Conservation (phyloP, 2,888 invertebrate species). For the Cantharis lateralis region DNA sequence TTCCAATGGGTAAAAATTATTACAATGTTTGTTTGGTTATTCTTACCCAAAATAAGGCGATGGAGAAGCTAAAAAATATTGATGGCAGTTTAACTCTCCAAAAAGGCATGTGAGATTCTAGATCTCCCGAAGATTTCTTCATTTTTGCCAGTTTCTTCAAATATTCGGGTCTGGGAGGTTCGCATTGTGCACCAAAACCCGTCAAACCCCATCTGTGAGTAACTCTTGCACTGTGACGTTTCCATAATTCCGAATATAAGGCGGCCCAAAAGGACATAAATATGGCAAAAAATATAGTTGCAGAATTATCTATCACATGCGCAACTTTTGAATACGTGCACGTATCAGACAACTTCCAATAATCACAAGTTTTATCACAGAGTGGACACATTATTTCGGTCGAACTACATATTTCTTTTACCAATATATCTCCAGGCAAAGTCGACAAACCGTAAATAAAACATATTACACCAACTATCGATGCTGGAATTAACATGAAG, state of each 20-base stretch:
- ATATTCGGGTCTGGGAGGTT: constrained; percentile 80
- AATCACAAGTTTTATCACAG: constrained; percentile 77
- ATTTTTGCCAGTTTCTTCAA: constrained; percentile 64
- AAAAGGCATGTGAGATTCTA: constrained; percentile 76
- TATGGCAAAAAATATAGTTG: constrained; percentile 77
- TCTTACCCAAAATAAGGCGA: constrained; percentile 62
- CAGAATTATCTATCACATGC: constrained; percentile 82
- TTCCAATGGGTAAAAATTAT: too few relatives aligned
- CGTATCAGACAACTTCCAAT: constrained; percentile 72
- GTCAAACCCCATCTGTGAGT: constrained; percentile 83
- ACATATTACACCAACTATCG: constrained; percentile 69
- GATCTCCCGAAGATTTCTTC: constrained; percentile 61
- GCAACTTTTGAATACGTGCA: constrained; percentile 74
- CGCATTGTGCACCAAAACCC: constrained; percentile 72
- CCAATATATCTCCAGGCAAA: constrained; percentile 55
- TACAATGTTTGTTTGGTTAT: neutral
- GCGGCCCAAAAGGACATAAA: constrained; percentile 85
- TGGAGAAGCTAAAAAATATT: constrained; percentile 70
- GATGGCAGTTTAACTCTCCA: constrained; percentile 76
- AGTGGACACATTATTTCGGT: constrained; percentile 79
- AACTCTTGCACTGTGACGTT: constrained; percentile 75
- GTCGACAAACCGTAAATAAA: constrained; percentile 65
- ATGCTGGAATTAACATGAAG: constrained; percentile 77
- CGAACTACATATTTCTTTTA: constrained; percentile 64
- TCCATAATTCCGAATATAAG: constrained; percentile 83